Evolutionary conservation across 2,888 invertebrate species (phyloP), one percentile per base, ranked within the genome.

Genomic region (Drosophila mimica): DNA sequence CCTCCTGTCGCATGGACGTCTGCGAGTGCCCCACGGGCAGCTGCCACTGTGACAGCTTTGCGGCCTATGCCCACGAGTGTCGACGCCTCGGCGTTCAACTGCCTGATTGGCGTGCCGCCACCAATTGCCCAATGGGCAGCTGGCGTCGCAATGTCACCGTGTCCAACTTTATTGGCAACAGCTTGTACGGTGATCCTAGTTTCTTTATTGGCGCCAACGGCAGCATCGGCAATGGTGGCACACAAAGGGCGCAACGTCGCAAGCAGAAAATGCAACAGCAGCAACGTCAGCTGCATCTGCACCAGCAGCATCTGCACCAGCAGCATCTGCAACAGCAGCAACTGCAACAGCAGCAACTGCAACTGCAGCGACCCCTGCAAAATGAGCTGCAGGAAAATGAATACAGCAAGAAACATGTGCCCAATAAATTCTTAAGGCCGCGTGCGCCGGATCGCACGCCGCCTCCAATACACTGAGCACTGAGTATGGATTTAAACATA

Each of bases 41-140:
- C 88, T 98, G 98, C 88, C 97, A 98, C 92, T 98, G 98, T 93
- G 97, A 98, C 82, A 96, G 97, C 73, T 96, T 98, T 89, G 95
- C 96, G 63, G 98, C 98, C 4, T 98, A 98, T 91, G 97, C 97
- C 0, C 95, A 97, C 79, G 97, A 97, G 92, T 98, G 98, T 91
- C 94, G 96, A 74, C 94, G 97, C 30, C 93, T 96, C 48, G 97
- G 97, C 0, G 96, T 96, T 0, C 94, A 95, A 71, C 93, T 97
- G 56, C 94, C 94, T 0, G 94, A 96, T 78, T 98, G 98, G 98
- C 94, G 96, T 71, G 94, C 94, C 56, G 94, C 94, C 20, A 96
- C 96, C 59, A 95, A 95, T 91, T 97, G 97, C 90, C 94, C 94
- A 38, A 60, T 89, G 93, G 94, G 87, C 36, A 73, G 85, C 8